Evolutionary conservation across 1,140 invertebrate species (phyloP).

Genomic region (Meloidogyne hapla): DNA sequence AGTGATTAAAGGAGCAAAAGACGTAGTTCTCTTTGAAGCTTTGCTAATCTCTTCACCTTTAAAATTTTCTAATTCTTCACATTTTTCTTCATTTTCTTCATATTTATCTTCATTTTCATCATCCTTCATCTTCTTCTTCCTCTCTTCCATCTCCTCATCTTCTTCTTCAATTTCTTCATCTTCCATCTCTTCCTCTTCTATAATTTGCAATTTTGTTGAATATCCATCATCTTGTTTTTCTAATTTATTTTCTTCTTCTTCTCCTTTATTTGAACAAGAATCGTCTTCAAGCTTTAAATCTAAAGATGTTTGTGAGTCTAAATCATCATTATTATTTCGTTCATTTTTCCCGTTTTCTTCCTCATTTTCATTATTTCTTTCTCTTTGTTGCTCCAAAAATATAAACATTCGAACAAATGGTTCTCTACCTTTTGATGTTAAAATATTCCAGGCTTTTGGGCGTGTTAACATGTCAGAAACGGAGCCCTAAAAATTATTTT

Average conservation of each 20-base stretch:
- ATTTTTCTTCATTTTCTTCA: background rate
- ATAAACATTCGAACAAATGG: constrained; percentile 97
- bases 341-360: background rate
- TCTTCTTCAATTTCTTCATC: background rate
- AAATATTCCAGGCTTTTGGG: constrained; percentile 94
- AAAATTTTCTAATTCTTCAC: background rate
- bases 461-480: constrained; percentile 89
- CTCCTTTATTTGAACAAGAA: too few relatives aligned
- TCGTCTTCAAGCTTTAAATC: background rate
- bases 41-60: background rate
- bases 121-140: background rate
- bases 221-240: background rate
- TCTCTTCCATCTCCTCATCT: background rate
- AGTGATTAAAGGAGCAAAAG: background rate
- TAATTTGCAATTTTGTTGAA: background rate
- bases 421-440: constrained; percentile 92
- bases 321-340: background rate
- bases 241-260: too few relatives aligned
- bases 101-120: background rate
- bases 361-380: constrained; percentile 10
- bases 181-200: background rate
- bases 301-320: background rate
- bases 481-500: constrained; percentile 73
- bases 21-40: background rate
- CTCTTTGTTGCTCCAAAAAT: constrained; percentile 80